Evolutionary conservation across 2,888 invertebrate genomes (phyloP), one percentile per base, ranked within the genome.

Genomic region (Eustalomyia histrio): DNA sequence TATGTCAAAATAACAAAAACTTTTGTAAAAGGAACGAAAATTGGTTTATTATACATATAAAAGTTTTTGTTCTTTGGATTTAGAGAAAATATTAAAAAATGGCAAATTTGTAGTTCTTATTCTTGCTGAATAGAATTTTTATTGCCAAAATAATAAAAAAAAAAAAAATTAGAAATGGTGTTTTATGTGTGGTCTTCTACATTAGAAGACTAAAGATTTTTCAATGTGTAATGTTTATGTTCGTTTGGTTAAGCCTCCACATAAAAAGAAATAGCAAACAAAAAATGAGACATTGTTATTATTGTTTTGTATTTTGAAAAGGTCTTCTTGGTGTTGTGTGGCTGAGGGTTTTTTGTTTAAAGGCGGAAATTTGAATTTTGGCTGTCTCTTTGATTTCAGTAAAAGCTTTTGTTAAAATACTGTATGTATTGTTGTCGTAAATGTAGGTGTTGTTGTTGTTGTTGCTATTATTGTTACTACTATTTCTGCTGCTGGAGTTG

Each of bases 361-460:
- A 75, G 43, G 35, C 63, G 80, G 80, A 80, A 80, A 80, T 80
- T 81, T 65, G 69, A 71, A 76, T 81, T 74, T 76, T 63, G 35
- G 33, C 60, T 12, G 60, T 43, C 24, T 64, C 47, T 76, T 65
- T 53, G 35, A 58, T 65, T 68, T 68, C 43, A 47, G 43, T 57
- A 63, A 17, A 43, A 10, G 24, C 21, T 53, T n/a, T 21, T 21
- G 53, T 60, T 55, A 12, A 5, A 52, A 39, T 47, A 63, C n/a
- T 52, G 63, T 18, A 4, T 3, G 12, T 47, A 64, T 33, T 52
- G 64, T 52, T 64, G 14, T 52, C n/a, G n/a, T n/a, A n/a, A n/a
- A n/a, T n/a, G n/a, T n/a, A n/a, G n/a, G n/a, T n/a, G n/a, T n/a
- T n/a, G n/a, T n/a, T n/a, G n/a, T n/a, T n/a, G n/a, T n/a, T n/a